phyloP scores from a whole-genome alignment of 2,888 invertebrate species.

The Phengaris arion region DNA sequence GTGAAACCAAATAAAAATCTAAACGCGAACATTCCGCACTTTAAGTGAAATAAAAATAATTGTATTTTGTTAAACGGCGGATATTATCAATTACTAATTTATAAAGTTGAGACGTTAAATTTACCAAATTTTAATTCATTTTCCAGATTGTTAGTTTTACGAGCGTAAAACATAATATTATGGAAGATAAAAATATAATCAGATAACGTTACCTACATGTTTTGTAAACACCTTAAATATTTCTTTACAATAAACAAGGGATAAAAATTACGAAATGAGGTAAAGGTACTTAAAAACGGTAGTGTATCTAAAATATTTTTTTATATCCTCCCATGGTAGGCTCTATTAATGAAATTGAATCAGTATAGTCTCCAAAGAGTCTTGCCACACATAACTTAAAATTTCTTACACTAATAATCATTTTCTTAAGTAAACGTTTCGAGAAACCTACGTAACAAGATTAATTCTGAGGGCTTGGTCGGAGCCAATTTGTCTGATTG shows the following conservation, averaged over 20 bases:
- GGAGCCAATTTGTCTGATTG: conserved; percentile 81
- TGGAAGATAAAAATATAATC: not conserved
- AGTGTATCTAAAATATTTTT: no score
- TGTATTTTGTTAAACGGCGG: not conserved
- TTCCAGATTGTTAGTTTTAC: not conserved
- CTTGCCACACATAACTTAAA: not conserved
- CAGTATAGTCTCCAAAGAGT: not conserved
- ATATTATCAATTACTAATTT: not conserved
- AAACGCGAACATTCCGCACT: not conserved
- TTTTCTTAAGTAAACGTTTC: conserved; percentile 66
- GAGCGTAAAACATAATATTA: not conserved
- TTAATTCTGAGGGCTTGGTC: conserved; percentile 75
- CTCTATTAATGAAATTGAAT: no score
- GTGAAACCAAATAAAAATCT: not conserved
- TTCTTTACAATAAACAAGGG: no score
- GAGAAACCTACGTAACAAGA: conserved; percentile 74
- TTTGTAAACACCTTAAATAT: not conserved
- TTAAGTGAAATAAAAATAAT: no score
- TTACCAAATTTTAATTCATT: not conserved
- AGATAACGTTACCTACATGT: not conserved
- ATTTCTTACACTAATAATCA: conserved; percentile 33
- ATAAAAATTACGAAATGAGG: no score
- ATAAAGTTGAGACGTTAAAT: not conserved
- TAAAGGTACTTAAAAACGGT: no score
- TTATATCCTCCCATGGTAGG: no score